Conservation (phyloP, 30 jellyfish, hydroid and myxozoan species). For the Aurelia aurita region DNA sequence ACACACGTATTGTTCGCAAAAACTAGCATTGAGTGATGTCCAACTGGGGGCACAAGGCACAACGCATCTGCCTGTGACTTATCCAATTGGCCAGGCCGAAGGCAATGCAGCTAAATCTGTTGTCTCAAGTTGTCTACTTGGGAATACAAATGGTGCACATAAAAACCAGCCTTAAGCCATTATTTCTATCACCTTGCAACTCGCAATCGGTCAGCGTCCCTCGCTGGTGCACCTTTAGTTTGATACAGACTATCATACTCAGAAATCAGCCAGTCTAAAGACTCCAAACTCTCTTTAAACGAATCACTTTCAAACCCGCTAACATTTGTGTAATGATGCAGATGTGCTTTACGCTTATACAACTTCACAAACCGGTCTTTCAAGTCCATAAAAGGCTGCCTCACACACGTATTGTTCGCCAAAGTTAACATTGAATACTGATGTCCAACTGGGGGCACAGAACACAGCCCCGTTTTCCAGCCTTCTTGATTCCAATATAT, state of each 20-base stretch:
- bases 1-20: too few species aligned
- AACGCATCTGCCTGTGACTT: too few species aligned
- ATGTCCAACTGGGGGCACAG: slow-evolving; percentile 89
- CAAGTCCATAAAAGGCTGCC: slow-evolving; percentile 70
- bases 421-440: slow-evolving; percentile 74
- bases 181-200: slow-evolving; percentile 23
- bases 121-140: too few species aligned
- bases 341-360: slow-evolving; percentile 94
- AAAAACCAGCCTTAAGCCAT: too few species aligned
- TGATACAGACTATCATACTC: slow-evolving; percentile 71
- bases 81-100: too few species aligned
- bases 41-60: too few species aligned
- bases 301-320: slow-evolving; percentile 76
- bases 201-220: slow-evolving; percentile 54
- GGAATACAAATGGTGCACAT: too few species aligned
- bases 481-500: slow-evolving; percentile 95
- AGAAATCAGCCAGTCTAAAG: slow-evolving; percentile 76
- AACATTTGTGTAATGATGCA: slow-evolving; percentile 84
- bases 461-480: slow-evolving; percentile 96
- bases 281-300: slow-evolving; percentile 71
- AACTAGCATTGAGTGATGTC: too few species aligned
- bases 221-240: slow-evolving; percentile 37
- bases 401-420: slow-evolving; percentile 86
- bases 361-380: slow-evolving; percentile 78
- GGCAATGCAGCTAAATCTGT: too few species aligned